phyloP scores from a whole-genome alignment of 2,888 invertebrate genomes.

The Cephus pulcher region DNA sequence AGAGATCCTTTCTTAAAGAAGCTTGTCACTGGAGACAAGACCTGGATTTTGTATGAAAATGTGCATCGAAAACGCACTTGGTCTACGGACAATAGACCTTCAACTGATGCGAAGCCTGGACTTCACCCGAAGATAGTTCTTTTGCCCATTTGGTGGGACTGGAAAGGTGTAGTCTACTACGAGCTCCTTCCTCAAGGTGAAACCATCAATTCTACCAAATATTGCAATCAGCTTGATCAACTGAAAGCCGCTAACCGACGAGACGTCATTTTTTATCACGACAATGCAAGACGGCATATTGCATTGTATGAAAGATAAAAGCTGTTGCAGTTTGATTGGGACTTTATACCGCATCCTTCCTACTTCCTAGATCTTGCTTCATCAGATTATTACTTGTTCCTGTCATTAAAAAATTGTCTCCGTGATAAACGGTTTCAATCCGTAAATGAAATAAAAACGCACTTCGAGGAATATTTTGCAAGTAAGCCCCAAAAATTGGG shows the following conservation, averaged over 20 bases:
- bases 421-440: too few species aligned
- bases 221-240: too few species aligned
- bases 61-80: slow-evolving; percentile 15
- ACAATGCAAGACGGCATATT: not conserved
- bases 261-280: slow-evolving; percentile 11
- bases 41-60: slow-evolving; percentile 6
- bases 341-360: slow-evolving; percentile 13
- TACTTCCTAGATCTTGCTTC: slow-evolving; percentile 12
- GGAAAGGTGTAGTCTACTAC: slow-evolving; percentile 9
- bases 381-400: slow-evolving; percentile 14
- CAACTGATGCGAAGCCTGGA: not conserved
- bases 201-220: not conserved
- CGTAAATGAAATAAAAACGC: too few species aligned
- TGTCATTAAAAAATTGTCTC: not conserved
- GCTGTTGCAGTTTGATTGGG: slow-evolving; percentile 8
- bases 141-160: slow-evolving; percentile 11
- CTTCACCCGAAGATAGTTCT: slow-evolving; percentile 10
- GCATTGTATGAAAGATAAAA: not conserved
- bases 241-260: not conserved
- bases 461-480: too few species aligned
- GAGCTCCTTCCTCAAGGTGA: slow-evolving; percentile 7
- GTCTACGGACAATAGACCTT: not conserved
- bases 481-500: too few species aligned
- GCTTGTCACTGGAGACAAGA: too few species aligned
- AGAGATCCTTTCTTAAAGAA: too few species aligned